Base-by-base conservation (phyloP, 2,797 vertebrate species). In the Lagodon rhomboides region DNA sequence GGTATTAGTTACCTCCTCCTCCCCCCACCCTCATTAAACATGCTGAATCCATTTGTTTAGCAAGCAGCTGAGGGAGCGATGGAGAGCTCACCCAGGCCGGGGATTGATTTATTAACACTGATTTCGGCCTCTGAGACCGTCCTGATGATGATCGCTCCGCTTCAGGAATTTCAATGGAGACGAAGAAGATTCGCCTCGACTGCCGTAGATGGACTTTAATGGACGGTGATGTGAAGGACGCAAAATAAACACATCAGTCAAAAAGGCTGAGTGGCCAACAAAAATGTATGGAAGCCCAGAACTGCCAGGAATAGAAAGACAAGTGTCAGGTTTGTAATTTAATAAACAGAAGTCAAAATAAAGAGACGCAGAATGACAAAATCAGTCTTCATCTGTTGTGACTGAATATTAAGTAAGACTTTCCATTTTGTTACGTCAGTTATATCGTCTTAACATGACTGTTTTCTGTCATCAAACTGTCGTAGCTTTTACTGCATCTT, bases 41-140 rank as follows among this genome's bases (percentile, higher is more conserved):
- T 91, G 89, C 85, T 85, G 91, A 93, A 92, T 91, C 92, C 91
- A 92, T 93, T 94, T 93, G 91, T 93, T 92, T 93, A 91, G 87
- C 78, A 76, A 85, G 86, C 87, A 90, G 92, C 88, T 62, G 77
- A 84, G 92, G 90, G 90, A 92, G 80, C 66, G 62, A 22, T 44
- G 83, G 54, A 41, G 85, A 79, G 78, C 89, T 83, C 81, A 44
- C 87, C 79, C 87, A 63, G 77, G 87, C 88, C 34, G 54, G 55
- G 73, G 87, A 85, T 90, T 94, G 94, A 94, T 94, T 94, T 93
- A 94, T 94, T 89, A 92, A 86, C 89, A 54, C 89, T 84, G 87
- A 91, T 93, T 89, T 83, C 65, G 72, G 86, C 91, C 92, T 89
- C 72, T 38, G 88, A 93, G 90, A 89, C 86, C 56, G n/a, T 43